Evolutionary conservation across 2,888 invertebrate genomes (phyloP), one percentile per base, ranked within the genome.

Genomic region (Ectropis crepuscularia): DNA sequence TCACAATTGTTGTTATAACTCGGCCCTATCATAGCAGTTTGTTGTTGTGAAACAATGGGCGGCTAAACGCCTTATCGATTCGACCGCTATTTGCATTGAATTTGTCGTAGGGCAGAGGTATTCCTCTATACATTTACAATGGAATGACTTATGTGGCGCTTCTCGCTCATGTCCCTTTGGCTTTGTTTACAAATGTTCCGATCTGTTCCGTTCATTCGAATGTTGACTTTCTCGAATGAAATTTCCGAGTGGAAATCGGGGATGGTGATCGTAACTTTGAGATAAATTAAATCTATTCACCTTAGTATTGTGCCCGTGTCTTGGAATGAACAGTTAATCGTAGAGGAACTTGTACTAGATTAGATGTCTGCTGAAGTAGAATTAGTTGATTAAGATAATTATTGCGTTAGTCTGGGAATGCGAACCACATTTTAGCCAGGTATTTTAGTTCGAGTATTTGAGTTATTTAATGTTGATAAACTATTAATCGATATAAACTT

Each of bases 1-100:
- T 86, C 85, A 81, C 85, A 87, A 87, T 88, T 85, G 88, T 85
- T 88, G 85, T 85, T 83, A 88, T 85, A 85, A 87, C 81, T 87
- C 80, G 79, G 79, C 82, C 81, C 82, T 87, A 85, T 87, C 83
- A 83, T 84, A 76, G 77, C 78, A 74, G 75, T 81, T 81, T 81
- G 86, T 86, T 88, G 83, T 86, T 85, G 78, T 77, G 70, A 68
- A 80, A 86, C 86, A 88, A 88, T 83, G 69, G 78, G 65, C 70
- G 72, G 73, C 73, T 79, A 75, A 79, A 74, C 72, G 67, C 71
- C 74, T 65, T 76, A 80, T 81, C 78, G 78, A 79, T 81, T 78
- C 71, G 67, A 55, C 53, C 60, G 70, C 72, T 77, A 80, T 82
- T 83, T 79, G 79, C 74, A 75, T 68, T 65, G 66, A 70, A 72